These are phyloP conservation scores for Pituophis catenifer DNA, from an alignment of 2,113 vertebrate genomes.

Conservation along the genomic window DNA sequence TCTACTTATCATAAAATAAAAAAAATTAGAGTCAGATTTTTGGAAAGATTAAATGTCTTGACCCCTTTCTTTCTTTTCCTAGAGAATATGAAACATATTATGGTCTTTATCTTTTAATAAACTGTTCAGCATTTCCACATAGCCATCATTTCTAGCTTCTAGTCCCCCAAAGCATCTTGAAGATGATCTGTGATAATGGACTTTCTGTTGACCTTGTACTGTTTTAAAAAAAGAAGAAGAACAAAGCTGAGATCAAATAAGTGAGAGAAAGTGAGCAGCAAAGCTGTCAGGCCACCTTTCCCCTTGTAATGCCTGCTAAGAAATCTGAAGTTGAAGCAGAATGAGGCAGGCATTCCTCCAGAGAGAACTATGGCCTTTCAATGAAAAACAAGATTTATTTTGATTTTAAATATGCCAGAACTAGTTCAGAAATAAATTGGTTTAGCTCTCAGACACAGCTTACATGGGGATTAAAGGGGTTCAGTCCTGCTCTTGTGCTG, in stretches of 20 bases:
- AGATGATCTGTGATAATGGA: neutral
- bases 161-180: neutral
- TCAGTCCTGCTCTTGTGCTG: neutral
- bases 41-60: neutral
- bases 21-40: neutral
- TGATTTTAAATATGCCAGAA: neutral
- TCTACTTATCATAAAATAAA: neutral
- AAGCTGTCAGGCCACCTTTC: neutral
- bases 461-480: neutral
- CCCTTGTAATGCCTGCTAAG: neutral
- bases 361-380: neutral
- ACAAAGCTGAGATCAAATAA: neutral
- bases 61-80: neutral
- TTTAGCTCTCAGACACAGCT: neutral
- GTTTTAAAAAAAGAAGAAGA: neutral
- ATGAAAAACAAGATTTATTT: neutral
- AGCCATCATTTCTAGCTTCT: neutral
- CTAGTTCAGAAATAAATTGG: neutral
- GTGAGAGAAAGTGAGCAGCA: neutral
- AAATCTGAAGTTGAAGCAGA: neutral
- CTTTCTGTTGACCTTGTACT: neutral
- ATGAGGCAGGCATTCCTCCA: neutral
- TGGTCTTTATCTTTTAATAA: constrained; percentile 19
- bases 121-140: neutral
- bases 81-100: neutral